These are phyloP conservation scores for Meandrina meandrites DNA, from an alignment of 92 coral and sea anemone genomes.

Conservation along the genomic window DNA sequence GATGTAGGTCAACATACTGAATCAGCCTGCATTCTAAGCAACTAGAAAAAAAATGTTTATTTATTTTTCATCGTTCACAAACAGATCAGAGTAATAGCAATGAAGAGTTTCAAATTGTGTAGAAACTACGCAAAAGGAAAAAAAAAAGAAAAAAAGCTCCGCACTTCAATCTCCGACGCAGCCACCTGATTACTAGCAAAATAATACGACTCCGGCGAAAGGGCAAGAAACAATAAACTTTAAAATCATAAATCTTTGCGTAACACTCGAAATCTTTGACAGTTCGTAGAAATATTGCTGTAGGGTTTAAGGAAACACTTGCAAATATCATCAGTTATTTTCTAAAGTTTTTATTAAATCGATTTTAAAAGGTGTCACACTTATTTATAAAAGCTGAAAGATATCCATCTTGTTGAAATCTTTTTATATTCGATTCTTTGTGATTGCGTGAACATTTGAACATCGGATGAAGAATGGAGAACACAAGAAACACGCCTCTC, in stretches of 20 bases:
- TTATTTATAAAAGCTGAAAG: neutral
- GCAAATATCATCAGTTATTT: neutral
- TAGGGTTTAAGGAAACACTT: constrained; percentile 27
- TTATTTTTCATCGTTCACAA: constrained; percentile 11
- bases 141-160: neutral
- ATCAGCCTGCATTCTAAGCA: constrained; percentile 8
- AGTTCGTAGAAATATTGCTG: constrained; percentile 1
- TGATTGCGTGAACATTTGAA: neutral
- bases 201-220: neutral
- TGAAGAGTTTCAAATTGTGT: neutral
- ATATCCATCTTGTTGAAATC: neutral
- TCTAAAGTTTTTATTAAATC: constrained; percentile 6
- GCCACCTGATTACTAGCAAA: constrained; percentile 33
- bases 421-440: neutral
- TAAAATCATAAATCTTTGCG: constrained; percentile 42
- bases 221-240: constrained; percentile 28
- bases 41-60: constrained; percentile 4
- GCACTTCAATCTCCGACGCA: constrained; percentile 22
- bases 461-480: constrained; percentile 1
- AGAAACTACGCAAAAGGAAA: neutral
- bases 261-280: constrained; percentile 9
- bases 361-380: neutral
- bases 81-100: constrained; percentile 1
- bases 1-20: neutral
- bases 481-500: constrained; percentile 34